A percentile compares a stretch with the other conserved stretches of the same genome.
phyloP scores from a whole-genome alignment of 2,113 vertebrate genomes.

The Anolis carolinensis region DNA sequence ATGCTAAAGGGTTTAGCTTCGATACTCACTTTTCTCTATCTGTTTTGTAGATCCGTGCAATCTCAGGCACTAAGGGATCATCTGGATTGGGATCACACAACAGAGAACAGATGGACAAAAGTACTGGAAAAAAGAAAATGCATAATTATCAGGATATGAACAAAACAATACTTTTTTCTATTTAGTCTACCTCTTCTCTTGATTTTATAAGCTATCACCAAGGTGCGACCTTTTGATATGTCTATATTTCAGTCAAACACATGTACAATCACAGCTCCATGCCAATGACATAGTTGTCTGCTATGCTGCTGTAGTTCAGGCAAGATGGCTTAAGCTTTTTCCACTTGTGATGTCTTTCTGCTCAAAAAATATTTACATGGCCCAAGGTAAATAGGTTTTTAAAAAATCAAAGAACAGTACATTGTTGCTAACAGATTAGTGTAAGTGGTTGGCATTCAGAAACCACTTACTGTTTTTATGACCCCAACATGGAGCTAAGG shows the following conservation, averaged over 20 bases:
- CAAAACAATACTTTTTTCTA: not conserved
- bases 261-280: too few species aligned
- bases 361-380: too few species aligned
- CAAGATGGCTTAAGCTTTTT: too few species aligned
- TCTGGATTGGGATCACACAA: conserved; percentile 99
- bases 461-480: too few species aligned
- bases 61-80: conserved; percentile 99
- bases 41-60: conserved; percentile 99
- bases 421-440: too few species aligned
- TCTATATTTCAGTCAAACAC: not conserved
- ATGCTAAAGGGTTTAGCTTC: conserved; percentile 4
- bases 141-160: conserved; percentile 43
- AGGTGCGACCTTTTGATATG: not conserved
- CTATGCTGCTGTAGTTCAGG: too few species aligned
- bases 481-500: too few species aligned
- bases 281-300: too few species aligned
- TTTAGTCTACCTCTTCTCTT: not conserved
- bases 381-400: too few species aligned
- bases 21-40: conserved; percentile 99
- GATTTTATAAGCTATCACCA: not conserved
- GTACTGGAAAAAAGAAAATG: conserved; percentile 81
- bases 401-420: too few species aligned
- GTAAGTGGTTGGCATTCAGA: too few species aligned
- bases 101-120: conserved; percentile 99
- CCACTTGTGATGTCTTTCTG: too few species aligned